Conservation (phyloP, 2,113 vertebrate genomes). For the Psephotus haematonotus region DNA sequence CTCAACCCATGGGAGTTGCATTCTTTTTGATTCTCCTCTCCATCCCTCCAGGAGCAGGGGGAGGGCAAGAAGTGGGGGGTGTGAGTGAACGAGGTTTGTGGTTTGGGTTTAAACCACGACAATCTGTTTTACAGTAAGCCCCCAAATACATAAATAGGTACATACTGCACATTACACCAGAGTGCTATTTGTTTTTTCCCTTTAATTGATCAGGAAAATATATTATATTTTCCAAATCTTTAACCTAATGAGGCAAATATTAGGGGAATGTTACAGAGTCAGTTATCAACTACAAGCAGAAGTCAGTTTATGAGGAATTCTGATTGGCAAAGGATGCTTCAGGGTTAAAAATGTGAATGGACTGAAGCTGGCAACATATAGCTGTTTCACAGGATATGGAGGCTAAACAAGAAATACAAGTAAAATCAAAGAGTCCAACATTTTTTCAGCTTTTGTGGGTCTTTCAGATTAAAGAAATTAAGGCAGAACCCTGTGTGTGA, state of each 20-base stretch:
- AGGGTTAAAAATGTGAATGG: background rate
- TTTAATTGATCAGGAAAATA: conserved; percentile 12
- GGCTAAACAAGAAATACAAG: conserved; percentile 15
- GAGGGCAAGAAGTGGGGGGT: too few species aligned
- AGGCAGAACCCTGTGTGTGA: background rate
- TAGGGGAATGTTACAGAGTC: background rate
- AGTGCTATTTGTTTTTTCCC: background rate
- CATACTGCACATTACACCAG: background rate
- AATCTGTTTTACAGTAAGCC: background rate
- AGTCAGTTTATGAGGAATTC: background rate
- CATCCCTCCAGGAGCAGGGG: too few species aligned
- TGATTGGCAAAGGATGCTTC: background rate
- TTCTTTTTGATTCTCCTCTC: too few species aligned
- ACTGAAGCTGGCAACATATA: background rate
- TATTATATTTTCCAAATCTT: conserved; percentile 26
- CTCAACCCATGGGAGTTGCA: too few species aligned
- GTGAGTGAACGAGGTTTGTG: too few species aligned
- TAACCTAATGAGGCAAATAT: conserved; percentile 24
- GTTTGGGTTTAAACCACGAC: too few species aligned
- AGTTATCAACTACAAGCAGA: background rate
- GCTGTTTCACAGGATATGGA: background rate
- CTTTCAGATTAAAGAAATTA: conserved; percentile 29
- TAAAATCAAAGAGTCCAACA: background rate
- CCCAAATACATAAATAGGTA: background rate
- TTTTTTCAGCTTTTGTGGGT: background rate